A percentile compares a stretch with the other conserved stretches of the same genome.
Evolutionary conservation across 2,797 vertebrate species (phyloP).

Genomic region (Coracias cyanogaster): DNA sequence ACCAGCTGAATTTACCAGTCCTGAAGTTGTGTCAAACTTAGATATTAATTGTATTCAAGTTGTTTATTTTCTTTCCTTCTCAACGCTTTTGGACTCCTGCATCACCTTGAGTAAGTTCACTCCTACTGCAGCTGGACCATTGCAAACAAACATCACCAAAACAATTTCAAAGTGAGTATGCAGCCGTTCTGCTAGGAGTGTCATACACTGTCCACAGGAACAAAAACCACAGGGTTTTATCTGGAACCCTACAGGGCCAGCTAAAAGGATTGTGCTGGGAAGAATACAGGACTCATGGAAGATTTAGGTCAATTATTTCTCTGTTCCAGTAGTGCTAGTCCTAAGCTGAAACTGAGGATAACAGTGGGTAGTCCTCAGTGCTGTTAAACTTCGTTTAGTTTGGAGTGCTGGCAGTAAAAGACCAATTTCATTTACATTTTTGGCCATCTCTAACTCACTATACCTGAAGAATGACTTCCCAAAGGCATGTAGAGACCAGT

Average conservation of each 20-base stretch:
- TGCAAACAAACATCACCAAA: background rate
- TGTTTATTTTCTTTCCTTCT: background rate
- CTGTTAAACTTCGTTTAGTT: slow-evolving; percentile 25
- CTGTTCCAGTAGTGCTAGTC: background rate
- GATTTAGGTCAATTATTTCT: slow-evolving; percentile 14
- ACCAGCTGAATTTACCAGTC: background rate
- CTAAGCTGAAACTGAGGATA: background rate
- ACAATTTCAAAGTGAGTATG: background rate
- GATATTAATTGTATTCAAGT: background rate
- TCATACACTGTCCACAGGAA: background rate
- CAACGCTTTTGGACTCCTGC: background rate
- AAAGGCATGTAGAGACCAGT: background rate
- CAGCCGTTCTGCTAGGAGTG: background rate
- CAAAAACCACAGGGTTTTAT: background rate
- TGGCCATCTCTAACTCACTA: background rate
- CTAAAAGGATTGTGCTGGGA: background rate
- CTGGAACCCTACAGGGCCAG: background rate
- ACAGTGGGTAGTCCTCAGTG: background rate
- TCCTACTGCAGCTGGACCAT: background rate
- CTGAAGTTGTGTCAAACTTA: background rate
- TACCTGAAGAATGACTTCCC: slow-evolving; percentile 34
- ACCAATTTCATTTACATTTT: slow-evolving; percentile 45
- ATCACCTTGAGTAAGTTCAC: background rate
- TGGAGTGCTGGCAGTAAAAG: slow-evolving; percentile 9
- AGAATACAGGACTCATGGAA: background rate